Base-by-base conservation (phyloP, 2,113 vertebrate species). In the Zootoca vivipara region DNA sequence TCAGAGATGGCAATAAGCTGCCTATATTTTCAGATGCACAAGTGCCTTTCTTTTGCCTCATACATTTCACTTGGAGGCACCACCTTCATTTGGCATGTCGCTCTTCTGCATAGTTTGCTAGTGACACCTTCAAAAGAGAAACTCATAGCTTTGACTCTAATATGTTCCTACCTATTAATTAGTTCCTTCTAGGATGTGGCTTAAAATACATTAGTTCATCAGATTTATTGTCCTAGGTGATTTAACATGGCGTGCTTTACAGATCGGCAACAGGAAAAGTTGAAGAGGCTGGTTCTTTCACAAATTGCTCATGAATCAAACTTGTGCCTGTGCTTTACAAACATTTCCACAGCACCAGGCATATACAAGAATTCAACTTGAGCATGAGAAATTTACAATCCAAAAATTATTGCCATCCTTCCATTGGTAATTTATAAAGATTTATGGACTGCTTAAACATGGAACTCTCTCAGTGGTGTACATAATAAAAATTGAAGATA, bases 71-170 rank as follows among this genome's bases (percentile, higher is more conserved):
- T 87, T 58, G 10, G 70, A 0, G 87, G 87, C 62, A 92, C 70
- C 91, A 93, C 94, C 91, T 89, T 91, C 85, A 91, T 88, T 87
- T 84, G 10, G 5, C 90, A 95, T 86, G 93, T 93, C 87, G 94
- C 91, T 95, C 89, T 92, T 91, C 95, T 15, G 80, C 95, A 95
- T 96, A 86, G 89, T 93, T 95, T 91, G 92, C 78, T 5, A 67
- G 92, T 94, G 94, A 94, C 40, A 85, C 0, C 30, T 83, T 58
- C 65, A 22, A 87, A 73, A 73, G 75, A 69, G 79, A 1, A 5
- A 10, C 64, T 5, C 28, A 0, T 78, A 89, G 90, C 86, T 90
- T 92, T 6, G 87, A 40, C 64, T 90, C 1, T 0, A 90, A 67
- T 42, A 33, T 83, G 35, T 64, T 75, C 24, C 70, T 62, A 38